Evolutionary conservation across 2,797 vertebrate genomes (phyloP).

Genomic region (Enteromius afrohamiltoni): DNA sequence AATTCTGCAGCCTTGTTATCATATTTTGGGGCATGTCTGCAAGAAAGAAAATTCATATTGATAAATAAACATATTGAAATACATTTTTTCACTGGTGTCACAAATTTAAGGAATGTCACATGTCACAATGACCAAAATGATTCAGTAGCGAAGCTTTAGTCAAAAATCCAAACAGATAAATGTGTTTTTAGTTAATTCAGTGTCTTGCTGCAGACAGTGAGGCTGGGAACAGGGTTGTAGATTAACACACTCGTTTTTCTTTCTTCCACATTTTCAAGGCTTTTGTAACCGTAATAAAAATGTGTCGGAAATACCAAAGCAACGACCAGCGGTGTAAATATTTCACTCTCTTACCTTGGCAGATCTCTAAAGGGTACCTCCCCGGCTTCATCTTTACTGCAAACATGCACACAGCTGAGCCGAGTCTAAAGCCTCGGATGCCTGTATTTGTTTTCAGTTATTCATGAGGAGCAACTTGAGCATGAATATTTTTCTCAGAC

Average conservation of each 20-base stretch:
- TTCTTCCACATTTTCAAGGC: not conserved
- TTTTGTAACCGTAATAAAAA: not conserved
- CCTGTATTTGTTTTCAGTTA: not conserved
- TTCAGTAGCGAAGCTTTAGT: not conserved
- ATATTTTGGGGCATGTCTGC: not conserved
- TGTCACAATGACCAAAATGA: not conserved
- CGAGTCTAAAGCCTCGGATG: not conserved
- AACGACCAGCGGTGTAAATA: not conserved
- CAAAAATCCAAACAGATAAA: not conserved
- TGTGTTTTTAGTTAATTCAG: not conserved
- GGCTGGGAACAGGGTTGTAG: not conserved
- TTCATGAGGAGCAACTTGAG: not conserved
- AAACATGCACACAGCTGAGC: not conserved
- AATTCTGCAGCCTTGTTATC: no score
- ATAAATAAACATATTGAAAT: not conserved
- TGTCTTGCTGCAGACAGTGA: not conserved
- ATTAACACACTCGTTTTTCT: not conserved
- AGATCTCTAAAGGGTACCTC: not conserved
- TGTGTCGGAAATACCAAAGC: not conserved
- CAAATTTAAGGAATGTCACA: not conserved
- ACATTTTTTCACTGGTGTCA: not conserved
- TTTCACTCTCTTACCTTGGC: not conserved
- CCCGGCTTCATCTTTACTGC: not conserved
- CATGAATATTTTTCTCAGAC: not conserved
- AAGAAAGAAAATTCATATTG: not conserved